Conservation (phyloP, 2,888 invertebrate species). For the Scaptomyza tumidula region DNA sequence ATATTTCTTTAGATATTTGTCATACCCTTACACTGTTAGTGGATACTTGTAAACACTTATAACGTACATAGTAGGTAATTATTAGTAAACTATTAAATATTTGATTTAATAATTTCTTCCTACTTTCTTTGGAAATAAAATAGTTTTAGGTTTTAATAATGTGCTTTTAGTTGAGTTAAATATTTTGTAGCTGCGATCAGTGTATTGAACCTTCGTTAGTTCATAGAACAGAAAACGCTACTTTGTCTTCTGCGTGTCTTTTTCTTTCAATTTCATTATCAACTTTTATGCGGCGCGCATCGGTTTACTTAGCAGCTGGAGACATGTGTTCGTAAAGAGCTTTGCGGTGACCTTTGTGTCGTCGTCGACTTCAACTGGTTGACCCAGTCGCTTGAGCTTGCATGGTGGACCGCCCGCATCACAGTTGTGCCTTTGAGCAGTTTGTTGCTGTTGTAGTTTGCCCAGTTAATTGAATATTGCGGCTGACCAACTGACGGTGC, state of each 20-base stretch:
- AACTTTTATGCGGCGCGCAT: constrained; percentile 63
- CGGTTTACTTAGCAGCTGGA: constrained; percentile 59
- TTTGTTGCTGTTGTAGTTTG: constrained; percentile 6
- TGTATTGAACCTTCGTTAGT: constrained; percentile 16
- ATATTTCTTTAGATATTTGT: background rate
- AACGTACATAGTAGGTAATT: background rate
- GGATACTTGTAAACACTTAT: background rate
- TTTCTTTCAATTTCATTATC: constrained; percentile 69
- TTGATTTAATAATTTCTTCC: too few species aligned
- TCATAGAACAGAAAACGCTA: too few species aligned
- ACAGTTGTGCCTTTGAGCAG: constrained; percentile 22
- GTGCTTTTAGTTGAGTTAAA: background rate
- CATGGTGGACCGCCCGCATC: constrained; percentile 33
- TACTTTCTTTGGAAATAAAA: background rate
- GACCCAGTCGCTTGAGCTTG: constrained; percentile 16
- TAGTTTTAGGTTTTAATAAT: background rate
- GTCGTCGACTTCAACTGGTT: constrained; percentile 18
- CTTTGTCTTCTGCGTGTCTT: constrained; percentile 26
- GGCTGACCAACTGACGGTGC: constrained; percentile 56
- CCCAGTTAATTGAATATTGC: constrained; percentile 67
- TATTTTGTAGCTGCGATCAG: constrained; percentile 4
- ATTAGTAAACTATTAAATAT: background rate
- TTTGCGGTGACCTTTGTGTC: constrained; percentile 64
- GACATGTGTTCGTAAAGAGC: constrained; percentile 29
- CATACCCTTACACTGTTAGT: constrained; percentile 16